Evolutionary conservation across 2,888 invertebrate species (phyloP).

Genomic region (Pyrochroa serraticornis): DNA sequence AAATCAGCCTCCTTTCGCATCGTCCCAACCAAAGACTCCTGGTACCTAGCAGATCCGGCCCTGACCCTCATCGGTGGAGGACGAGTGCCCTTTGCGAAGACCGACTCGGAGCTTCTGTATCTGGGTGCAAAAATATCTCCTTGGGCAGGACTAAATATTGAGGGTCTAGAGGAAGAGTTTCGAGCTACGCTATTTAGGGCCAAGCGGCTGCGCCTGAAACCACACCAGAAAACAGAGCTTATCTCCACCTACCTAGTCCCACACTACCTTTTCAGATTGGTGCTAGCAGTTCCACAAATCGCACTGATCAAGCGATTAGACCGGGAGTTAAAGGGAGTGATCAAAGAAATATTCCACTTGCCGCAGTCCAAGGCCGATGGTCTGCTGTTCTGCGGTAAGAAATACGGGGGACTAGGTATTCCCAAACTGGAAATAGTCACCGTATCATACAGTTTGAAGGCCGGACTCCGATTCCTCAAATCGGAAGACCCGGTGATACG

Average conservation of each 20-base stretch:
- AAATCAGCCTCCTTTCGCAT: slow-evolving; percentile 37
- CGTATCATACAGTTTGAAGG: slow-evolving; percentile 27
- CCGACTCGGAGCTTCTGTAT: slow-evolving; percentile 42
- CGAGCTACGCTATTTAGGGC: slow-evolving; percentile 38
- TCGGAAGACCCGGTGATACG: slow-evolving; percentile 37
- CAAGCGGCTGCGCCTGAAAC: slow-evolving; percentile 47
- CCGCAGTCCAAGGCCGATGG: slow-evolving; percentile 36
- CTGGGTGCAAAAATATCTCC: slow-evolving; percentile 45
- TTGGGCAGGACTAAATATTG: slow-evolving; percentile 34
- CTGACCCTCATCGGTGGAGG: slow-evolving; percentile 34
- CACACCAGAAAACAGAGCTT: slow-evolving; percentile 50
- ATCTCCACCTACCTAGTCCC: slow-evolving; percentile 51
- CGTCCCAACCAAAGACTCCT: slow-evolving; percentile 38
- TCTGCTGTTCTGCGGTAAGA: slow-evolving; percentile 41
- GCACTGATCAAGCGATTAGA: slow-evolving; percentile 34
- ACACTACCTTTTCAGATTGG: slow-evolving; percentile 49
- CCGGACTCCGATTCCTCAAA: slow-evolving; percentile 28
- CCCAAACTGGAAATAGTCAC: slow-evolving; percentile 38
- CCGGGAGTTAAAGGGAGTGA: slow-evolving; percentile 40
- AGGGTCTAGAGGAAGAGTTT: slow-evolving; percentile 22
- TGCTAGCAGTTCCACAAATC: slow-evolving; percentile 41
- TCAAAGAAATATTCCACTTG: slow-evolving; percentile 41
- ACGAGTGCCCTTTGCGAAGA: slow-evolving; percentile 31
- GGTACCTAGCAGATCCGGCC: slow-evolving; percentile 42
- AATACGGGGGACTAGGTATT: slow-evolving; percentile 47